Conservation (phyloP, 2,888 invertebrate species). For the Caradrina clavipalpis region DNA sequence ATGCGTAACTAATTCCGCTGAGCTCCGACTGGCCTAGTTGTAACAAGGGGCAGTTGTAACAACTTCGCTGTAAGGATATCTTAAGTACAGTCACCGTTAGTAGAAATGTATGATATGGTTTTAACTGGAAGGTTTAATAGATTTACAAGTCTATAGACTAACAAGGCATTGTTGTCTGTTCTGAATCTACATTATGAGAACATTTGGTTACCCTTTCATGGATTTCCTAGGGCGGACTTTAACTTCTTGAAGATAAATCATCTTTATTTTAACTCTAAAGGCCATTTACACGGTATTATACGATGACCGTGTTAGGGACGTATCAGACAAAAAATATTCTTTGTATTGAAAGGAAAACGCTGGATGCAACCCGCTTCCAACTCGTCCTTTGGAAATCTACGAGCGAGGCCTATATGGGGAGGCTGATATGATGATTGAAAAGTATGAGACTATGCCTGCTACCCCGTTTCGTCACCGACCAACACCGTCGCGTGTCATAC, state of each 20-base stretch:
- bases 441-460: too few relatives aligned
- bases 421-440: too few relatives aligned
- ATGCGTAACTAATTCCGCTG: slow-evolving; percentile 32
- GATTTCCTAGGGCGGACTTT: too few relatives aligned
- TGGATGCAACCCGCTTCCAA: too few relatives aligned
- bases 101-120: not conserved
- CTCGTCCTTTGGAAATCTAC: too few relatives aligned
- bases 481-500: too few relatives aligned
- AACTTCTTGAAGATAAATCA: not conserved
- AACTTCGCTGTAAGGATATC: slow-evolving; percentile 26
- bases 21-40: slow-evolving; percentile 4
- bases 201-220: not conserved
- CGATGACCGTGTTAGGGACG: too few relatives aligned
- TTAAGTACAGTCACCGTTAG: not conserved
- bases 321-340: too few relatives aligned
- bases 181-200: not conserved
- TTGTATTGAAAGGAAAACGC: too few relatives aligned
- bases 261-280: not conserved
- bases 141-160: not conserved
- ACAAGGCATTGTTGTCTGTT: slow-evolving; percentile 12
- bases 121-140: not conserved
- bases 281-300: too few relatives aligned
- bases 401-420: too few relatives aligned
- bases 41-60: slow-evolving; percentile 23
- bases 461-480: too few relatives aligned